Conservation (phyloP, 2,888 invertebrate species). For the Pomacea canaliculata region DNA sequence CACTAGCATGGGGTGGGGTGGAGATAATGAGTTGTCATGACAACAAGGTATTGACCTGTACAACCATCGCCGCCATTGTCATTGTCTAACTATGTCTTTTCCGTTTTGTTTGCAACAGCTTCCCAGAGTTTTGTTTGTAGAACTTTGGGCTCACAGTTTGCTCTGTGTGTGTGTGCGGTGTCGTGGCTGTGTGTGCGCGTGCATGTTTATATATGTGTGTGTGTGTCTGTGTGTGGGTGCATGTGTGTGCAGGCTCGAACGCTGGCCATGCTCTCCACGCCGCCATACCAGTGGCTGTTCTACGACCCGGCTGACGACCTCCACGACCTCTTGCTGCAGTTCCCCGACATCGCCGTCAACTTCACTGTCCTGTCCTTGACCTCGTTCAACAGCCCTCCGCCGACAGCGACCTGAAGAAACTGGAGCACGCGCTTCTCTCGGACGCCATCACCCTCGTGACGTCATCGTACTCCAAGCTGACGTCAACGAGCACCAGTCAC, state of each 20-base stretch:
- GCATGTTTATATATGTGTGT: not conserved
- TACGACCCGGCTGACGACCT: slow-evolving; percentile 55
- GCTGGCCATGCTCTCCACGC: slow-evolving; percentile 61
- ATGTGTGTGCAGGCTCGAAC: slow-evolving; percentile 50
- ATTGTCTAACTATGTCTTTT: too few species aligned
- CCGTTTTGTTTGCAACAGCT: too few species aligned
- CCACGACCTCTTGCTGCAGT: slow-evolving; percentile 41
- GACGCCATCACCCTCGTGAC: slow-evolving; percentile 31
- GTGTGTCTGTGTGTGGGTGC: slow-evolving; percentile 1
- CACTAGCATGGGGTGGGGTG: too few species aligned
- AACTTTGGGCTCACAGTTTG: too few species aligned
- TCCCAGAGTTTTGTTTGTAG: too few species aligned
- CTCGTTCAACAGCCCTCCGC: slow-evolving; percentile 30
- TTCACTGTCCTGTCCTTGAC: slow-evolving; percentile 54
- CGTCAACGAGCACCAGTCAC: slow-evolving; percentile 30
- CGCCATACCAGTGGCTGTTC: slow-evolving; percentile 61
- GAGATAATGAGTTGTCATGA: too few species aligned
- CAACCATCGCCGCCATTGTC: too few species aligned
- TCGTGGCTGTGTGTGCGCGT: slow-evolving; percentile 3
- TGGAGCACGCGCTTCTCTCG: slow-evolving; percentile 29
- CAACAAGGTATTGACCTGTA: too few species aligned
- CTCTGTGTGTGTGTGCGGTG: not conserved
- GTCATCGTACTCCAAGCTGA: slow-evolving; percentile 26
- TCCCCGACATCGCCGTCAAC: slow-evolving; percentile 52
- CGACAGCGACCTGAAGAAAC: slow-evolving; percentile 11